These are phyloP conservation scores for Tetramorium parvispinum DNA, from an alignment of 1,140 invertebrate genomes.

Conservation along the genomic window DNA sequence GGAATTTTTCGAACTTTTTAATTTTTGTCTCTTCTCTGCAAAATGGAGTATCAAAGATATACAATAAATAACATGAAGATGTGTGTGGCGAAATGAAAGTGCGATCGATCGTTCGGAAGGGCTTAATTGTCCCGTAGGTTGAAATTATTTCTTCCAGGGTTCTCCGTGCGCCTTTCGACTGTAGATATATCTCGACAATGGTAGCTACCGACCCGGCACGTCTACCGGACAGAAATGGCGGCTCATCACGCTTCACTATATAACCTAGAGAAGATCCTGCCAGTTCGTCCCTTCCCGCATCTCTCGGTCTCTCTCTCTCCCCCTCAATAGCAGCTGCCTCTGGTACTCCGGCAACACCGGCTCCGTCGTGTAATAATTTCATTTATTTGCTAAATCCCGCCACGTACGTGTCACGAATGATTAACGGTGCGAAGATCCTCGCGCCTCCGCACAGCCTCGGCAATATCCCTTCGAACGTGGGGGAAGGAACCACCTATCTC, in stretches of 20 bases:
- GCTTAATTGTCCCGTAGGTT: constrained; percentile 14
- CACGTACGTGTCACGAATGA: constrained; percentile 74
- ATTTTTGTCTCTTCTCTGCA: neutral
- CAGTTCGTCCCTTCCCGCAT: neutral
- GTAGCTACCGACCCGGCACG: constrained; percentile 37
- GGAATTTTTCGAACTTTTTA: neutral
- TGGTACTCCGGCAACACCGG: constrained; percentile 31
- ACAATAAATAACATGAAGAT: constrained; percentile 5
- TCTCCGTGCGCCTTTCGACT: neutral
- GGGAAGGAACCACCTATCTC: neutral
- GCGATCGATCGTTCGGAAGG: constrained; percentile 6
- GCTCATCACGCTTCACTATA: constrained; percentile 64
- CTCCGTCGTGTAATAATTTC: constrained; percentile 71
- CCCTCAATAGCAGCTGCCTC: constrained; percentile 9
- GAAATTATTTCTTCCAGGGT: constrained; percentile 50
- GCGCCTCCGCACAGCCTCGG: constrained; percentile 34
- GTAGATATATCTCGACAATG: constrained; percentile 48
- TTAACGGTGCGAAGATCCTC: constrained; percentile 62
- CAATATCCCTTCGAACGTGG: constrained; percentile 46
- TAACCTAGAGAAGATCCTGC: constrained; percentile 40
- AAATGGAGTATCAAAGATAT: neutral
- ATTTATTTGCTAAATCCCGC: constrained; percentile 75
- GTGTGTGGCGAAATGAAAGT: neutral
- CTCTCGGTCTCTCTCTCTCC: neutral
- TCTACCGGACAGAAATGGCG: constrained; percentile 43